Base-by-base conservation (phyloP, 2,888 invertebrate genomes). In the Steinernema carpocapsae region DNA sequence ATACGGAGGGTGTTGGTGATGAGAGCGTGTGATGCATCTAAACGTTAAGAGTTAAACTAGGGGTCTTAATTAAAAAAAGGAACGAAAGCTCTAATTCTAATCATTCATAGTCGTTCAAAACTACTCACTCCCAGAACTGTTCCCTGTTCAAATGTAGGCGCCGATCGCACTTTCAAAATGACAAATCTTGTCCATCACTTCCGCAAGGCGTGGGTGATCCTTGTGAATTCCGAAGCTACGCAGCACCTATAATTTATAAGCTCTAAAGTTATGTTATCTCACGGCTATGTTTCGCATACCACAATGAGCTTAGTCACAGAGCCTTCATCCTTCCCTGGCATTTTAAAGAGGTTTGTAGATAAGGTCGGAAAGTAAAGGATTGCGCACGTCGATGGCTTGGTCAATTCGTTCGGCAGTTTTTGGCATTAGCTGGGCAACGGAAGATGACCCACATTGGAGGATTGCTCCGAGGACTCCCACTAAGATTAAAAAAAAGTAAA, bases 121-220 rank as follows among this genome's bases (percentile, higher is more conserved):
- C n/a, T n/a, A n/a, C n/a, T n/a, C n/a, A 85, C 85, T 82, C 82
- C 75, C 79, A 80, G 76, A 85, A 85, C 64, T 84, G 78, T 22
- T 78, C 79, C 70, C 82, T 78, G 19, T 72, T 75, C 43, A 86
- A 74, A 19, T 80, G 81, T 74, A 78, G 81, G 22, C 80, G 77
- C 24, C 78, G 72, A 14, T 77, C 75, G 52, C 83, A 83, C 56
- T 29, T 29, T 81, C 80, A 64, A 71, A 76, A 45, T 79, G 78
- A 19, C 71, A 70, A 46, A 79, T 76, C 51, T 75, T 74, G 26
- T 78, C 79, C 79, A 79, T 79, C 0, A 32, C 42, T 45, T 32
- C 51, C 7, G 12, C 29, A 19, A 78, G 45, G 3, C 83, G 74
- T 19, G 80, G 83, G 52, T 81, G 83, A 71, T 81, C 75, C 32